Base-by-base conservation (phyloP, 1,140 invertebrate species). In the Chelonus insularis region DNA sequence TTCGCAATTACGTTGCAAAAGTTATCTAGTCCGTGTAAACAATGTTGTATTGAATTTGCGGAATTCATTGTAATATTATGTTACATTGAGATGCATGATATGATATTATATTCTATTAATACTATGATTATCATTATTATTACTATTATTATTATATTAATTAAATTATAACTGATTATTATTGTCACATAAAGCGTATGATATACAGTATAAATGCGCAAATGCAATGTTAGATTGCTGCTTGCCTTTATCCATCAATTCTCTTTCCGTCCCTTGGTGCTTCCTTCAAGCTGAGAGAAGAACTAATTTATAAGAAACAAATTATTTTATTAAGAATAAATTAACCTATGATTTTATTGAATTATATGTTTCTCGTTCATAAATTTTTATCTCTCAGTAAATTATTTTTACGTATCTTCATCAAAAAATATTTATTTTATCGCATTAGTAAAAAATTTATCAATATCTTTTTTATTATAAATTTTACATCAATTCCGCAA, bases 1-100 rank as follows among this genome's bases (percentile, higher is more conserved):
- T 48, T 43, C 65, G 55, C 64, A 45, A 52, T 63, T 60, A 57
- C 59, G 68, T 56, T 29, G 50, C 57, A 62, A 61, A 70, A 74
- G 21, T 72, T 69, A 74, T 79, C 76, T 79, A 79, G 77, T 78
- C 74, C 72, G 68, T 75, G 67, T 72, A 69, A 77, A 78, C 71
- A 76, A 77, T 72, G 69, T 67, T 77, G 70, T 77, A 76, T 75
- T 74, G 18, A 25, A 39, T n/a, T 75, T 73, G 64, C 70, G 77
- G 73, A 78, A 75, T 78, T 75, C 73, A 74, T 72, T 66, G 72
- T 62, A 60, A 43, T 43, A 72, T 71, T 67, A 70, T 69, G 62
- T 70, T 63, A 34, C 63, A 69, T 68, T 60, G 66, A 64, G 64
- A 70, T 57, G 65, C 62, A 66, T 66, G 65, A 67, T 67, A 67